A percentile compares a stretch with the other conserved stretches of the same genome.
Evolutionary conservation across 1,140 invertebrate species (phyloP).

Genomic region (Tetragnatha versicolor): DNA sequence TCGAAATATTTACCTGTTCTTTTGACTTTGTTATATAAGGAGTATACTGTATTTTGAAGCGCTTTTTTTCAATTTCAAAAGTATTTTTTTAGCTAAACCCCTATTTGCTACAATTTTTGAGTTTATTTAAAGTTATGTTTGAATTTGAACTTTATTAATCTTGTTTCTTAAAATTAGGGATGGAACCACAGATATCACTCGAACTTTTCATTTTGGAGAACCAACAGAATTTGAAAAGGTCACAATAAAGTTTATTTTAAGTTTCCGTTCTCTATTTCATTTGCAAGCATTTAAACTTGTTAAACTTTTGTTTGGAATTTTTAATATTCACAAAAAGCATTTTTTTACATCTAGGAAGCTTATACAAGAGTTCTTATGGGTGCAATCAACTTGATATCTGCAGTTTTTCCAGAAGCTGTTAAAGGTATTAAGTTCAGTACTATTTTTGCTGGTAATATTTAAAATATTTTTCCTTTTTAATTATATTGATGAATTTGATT

Average conservation of each 20-base stretch:
- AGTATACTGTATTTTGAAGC: too few species aligned
- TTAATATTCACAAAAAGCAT: background rate
- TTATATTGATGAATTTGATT: background rate
- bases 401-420: slow-evolving; percentile 76
- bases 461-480: background rate
- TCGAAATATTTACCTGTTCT: too few species aligned
- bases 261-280: background rate
- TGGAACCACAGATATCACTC: slow-evolving; percentile 95
- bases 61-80: too few species aligned
- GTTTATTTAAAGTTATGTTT: too few species aligned
- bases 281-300: background rate
- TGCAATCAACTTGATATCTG: slow-evolving; percentile 79
- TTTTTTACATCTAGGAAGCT: slow-evolving; percentile 68
- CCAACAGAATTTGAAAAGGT: slow-evolving; percentile 76
- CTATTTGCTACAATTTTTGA: too few species aligned
- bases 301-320: background rate
- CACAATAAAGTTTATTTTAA: background rate
- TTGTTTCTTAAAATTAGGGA: slow-evolving; percentile 68
- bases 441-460: background rate
- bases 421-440: slow-evolving; percentile 61
- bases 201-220: slow-evolving; percentile 88
- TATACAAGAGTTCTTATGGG: slow-evolving; percentile 94
- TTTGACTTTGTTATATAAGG: too few species aligned
- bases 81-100: too few species aligned
- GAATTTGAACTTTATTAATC: too few species aligned